Evolutionary conservation across 2,113 vertebrate species (phyloP), one percentile per base, ranked within the genome.

Genomic region (Vidua chalybeata): DNA sequence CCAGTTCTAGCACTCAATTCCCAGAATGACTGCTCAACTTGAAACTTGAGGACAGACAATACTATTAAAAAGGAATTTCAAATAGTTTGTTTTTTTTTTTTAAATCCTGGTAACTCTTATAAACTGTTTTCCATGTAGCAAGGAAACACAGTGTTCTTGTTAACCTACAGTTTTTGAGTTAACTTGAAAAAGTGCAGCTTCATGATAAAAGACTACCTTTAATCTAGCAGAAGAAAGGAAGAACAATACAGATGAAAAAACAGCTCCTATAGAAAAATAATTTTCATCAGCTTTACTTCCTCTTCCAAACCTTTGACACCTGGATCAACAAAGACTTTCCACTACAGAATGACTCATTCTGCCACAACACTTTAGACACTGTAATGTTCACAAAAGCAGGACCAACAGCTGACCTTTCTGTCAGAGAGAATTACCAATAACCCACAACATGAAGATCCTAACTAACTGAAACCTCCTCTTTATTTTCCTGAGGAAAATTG

Each of bases 281-380:
- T 56, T 58, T 81, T 82, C 63, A 73, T 49, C 79, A 67, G 63
- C 41, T 87, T 74, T 88, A 73, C 41, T 94, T 95, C 78, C 68
- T 73, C 39, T 91, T 72, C 45, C 69, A 90, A 90, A 87, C 30
- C 17, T 74, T 19, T 86, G 76, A 78, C 86, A 90, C 84, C 68
- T 90, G 92, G 51, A 90, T 85, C 74, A 95, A 89, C 87, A 95
- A 88, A 61, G 75, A 49, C 68, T 69, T 79, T 93, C 52, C 66
- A 94, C 69, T 69, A 75, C 45, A 83, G 56, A 75, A 71, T 89
- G 68, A 93, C 64, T 95, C 86, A 83, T 21, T 55, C 75, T 71
- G 35, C 27, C 33, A 41, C 64, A 87, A 58, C 43, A 74, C 61
- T 55, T 88, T 27, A 81, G 8, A 48, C 35, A 26, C 27, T 1